A percentile compares a stretch with the other conserved stretches of the same genome.
These are phyloP conservation scores for Oryzias sinensis DNA, from an alignment of 2,797 vertebrate species.

Conservation along the genomic window DNA sequence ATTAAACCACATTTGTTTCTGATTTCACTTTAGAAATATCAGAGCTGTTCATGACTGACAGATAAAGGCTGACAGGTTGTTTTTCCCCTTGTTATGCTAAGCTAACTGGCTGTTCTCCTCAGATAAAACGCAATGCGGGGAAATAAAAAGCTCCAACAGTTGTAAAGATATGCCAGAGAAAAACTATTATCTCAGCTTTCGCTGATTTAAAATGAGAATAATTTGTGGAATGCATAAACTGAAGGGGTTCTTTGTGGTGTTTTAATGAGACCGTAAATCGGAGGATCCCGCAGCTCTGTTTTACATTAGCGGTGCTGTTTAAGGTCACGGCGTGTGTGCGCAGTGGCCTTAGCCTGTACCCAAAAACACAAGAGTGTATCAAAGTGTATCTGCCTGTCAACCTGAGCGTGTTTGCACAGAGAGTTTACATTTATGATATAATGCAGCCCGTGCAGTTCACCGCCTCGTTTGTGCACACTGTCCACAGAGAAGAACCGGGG, in stretches of 20 bases:
- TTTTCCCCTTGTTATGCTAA: too few relatives aligned
- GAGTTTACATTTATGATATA: constrained; percentile 40
- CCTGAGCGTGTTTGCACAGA: constrained; percentile 34
- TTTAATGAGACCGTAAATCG: neutral
- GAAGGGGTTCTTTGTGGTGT: neutral
- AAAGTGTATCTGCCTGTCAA: constrained; percentile 37
- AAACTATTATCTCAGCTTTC: too few relatives aligned
- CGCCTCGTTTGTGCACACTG: constrained; percentile 15
- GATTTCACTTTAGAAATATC: too few relatives aligned
- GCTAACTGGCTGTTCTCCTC: too few relatives aligned
- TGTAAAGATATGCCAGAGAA: too few relatives aligned
- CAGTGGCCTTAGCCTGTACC: constrained; percentile 28
- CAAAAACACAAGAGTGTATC: constrained; percentile 19
- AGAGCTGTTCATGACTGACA: too few relatives aligned
- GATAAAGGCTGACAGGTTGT: too few relatives aligned
- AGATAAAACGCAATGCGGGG: too few relatives aligned
- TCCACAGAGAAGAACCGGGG: constrained; percentile 18
- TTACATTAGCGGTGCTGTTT: neutral
- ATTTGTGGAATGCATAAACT: too few relatives aligned
- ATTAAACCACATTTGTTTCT: too few relatives aligned
- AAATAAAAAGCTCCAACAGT: too few relatives aligned
- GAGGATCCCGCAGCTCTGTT: constrained; percentile 13
- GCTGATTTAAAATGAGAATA: too few relatives aligned
- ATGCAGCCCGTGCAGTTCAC: constrained; percentile 34
- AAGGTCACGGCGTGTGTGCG: constrained; percentile 4